A percentile compares a stretch with the other conserved stretches of the same genome.
phyloP scores from a whole-genome alignment of 1,140 invertebrate species.

The Brachionus angularis region DNA sequence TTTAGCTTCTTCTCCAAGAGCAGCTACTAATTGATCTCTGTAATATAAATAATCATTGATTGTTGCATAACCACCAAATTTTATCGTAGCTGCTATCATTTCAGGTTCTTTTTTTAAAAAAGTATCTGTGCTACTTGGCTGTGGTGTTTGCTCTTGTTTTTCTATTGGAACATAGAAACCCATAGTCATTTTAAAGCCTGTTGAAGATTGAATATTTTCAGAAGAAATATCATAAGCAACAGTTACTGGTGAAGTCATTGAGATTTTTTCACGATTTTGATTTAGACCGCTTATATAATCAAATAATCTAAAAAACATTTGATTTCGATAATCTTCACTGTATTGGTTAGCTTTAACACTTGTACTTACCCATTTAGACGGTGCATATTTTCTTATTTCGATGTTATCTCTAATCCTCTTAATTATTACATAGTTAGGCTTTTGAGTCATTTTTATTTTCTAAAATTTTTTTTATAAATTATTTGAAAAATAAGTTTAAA shows the following conservation, averaged over 20 bases:
- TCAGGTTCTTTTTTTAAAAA: constrained; percentile 7
- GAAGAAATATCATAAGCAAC: not conserved
- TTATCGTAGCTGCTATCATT: constrained; percentile 8
- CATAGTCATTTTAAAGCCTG: constrained; percentile 20
- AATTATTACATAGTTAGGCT: constrained; percentile 16
- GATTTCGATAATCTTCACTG: constrained; percentile 10
- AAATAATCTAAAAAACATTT: constrained; percentile 49
- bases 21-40: not conserved
- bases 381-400: constrained; percentile 51
- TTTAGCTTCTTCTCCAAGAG: constrained; percentile 20
- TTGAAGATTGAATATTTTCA: not conserved
- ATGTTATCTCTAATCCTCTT: constrained; percentile 13
- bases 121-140: constrained; percentile 6
- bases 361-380: constrained; percentile 51
- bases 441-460: too few relatives aligned
- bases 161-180: constrained; percentile 8
- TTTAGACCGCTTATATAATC: constrained; percentile 49
- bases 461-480: too few relatives aligned
- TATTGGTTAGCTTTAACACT: constrained; percentile 45
- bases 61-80: constrained; percentile 23
- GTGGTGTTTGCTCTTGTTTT: not conserved
- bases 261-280: constrained; percentile 46
- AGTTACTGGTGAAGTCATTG: constrained; percentile 35
- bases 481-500: too few relatives aligned
- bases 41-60: constrained; percentile 2